Evolutionary conservation across 2,113 vertebrate genomes (phyloP).

Genomic region (Ceuthmochares aereus): DNA sequence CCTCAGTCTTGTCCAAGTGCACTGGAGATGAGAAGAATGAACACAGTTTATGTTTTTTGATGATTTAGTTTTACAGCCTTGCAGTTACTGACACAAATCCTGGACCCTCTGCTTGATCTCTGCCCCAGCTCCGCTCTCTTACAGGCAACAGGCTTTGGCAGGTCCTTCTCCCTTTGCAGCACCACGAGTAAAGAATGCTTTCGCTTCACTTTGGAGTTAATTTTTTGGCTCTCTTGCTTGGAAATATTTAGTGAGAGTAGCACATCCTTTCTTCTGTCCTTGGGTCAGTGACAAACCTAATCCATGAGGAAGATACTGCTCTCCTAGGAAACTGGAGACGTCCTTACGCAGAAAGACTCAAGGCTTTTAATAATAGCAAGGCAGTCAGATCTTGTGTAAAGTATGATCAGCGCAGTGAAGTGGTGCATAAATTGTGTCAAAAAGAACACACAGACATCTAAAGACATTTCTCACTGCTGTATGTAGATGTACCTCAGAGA

Average conservation of each 20-base stretch:
- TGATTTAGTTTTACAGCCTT: not conserved
- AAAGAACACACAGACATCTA: not conserved
- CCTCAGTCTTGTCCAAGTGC: not conserved
- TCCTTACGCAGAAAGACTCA: not conserved
- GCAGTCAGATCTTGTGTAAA: not conserved
- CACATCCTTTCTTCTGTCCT: not conserved
- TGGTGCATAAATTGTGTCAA: not conserved
- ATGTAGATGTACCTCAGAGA: no score
- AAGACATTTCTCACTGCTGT: not conserved
- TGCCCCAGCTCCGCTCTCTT: not conserved
- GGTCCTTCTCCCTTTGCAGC: not conserved
- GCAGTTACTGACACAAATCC: not conserved
- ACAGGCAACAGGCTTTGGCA: not conserved
- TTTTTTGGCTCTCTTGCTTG: not conserved
- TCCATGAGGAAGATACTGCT: not conserved
- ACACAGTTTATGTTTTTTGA: not conserved
- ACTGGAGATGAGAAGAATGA: not conserved
- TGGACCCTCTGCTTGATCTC: not conserved
- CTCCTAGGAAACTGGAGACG: not conserved
- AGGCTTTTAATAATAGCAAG: not conserved
- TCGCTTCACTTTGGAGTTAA: not conserved
- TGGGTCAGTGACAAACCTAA: not conserved
- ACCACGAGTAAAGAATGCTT: not conserved
- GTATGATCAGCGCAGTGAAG: not conserved
- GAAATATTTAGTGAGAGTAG: not conserved